Conservation (phyloP, 2,113 vertebrate genomes). For the Crotalus helleri region DNA sequence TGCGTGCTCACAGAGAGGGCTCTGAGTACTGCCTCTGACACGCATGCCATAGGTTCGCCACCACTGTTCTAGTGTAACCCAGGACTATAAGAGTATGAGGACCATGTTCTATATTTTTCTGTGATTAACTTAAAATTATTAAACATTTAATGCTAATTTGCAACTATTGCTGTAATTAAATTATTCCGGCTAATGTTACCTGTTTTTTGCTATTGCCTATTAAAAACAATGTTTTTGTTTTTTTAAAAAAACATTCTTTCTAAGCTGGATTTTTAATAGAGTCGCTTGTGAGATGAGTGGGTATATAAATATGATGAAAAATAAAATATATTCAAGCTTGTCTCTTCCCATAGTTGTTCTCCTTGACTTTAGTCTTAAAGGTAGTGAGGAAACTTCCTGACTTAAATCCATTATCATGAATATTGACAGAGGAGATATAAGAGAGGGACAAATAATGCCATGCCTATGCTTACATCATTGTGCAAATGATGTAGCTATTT, state of each 20-base stretch:
- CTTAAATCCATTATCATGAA: not conserved
- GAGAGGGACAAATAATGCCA: not conserved
- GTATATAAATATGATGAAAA: too few species aligned
- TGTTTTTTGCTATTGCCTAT: slow-evolving; percentile 33
- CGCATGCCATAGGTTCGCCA: too few species aligned
- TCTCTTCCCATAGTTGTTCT: not conserved
- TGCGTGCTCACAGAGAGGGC: too few species aligned
- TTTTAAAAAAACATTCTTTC: too few species aligned
- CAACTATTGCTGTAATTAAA: not conserved
- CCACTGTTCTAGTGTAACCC: not conserved
- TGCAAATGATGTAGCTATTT: not conserved
- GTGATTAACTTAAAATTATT: not conserved
- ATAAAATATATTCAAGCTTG: not conserved
- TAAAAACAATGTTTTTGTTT: slow-evolving; percentile 6
- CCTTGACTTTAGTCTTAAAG: not conserved
- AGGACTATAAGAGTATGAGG: too few species aligned
- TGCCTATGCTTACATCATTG: not conserved
- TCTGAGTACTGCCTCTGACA: too few species aligned
- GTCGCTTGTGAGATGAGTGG: too few species aligned
- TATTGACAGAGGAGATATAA: not conserved
- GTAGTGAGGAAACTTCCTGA: not conserved
- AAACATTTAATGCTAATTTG: not conserved
- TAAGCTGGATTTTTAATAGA: too few species aligned
- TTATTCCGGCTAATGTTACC: not conserved
- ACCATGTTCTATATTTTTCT: not conserved